Percentiles rank a stretch among this genome's conserved stretches.
phyloP scores from a whole-genome alignment of 2,113 vertebrate genomes.

The Microcebus lehilahytsara region DNA sequence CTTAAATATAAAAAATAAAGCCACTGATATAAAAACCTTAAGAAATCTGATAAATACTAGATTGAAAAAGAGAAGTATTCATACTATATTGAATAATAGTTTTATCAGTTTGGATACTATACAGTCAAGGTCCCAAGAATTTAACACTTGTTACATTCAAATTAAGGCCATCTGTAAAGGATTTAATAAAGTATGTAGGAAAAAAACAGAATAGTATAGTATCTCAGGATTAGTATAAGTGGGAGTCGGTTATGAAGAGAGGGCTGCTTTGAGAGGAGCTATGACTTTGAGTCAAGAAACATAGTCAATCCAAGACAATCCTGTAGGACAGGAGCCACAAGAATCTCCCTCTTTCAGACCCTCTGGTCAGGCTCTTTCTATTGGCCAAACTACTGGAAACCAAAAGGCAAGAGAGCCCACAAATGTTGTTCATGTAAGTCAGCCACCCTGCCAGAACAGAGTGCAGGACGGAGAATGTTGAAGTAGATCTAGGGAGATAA shows the following conservation, averaged over 20 bases:
- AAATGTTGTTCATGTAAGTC: not conserved
- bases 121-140: not conserved
- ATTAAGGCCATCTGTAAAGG: not conserved
- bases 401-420: not conserved
- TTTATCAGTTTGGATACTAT: not conserved
- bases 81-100: not conserved
- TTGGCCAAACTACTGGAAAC: not conserved
- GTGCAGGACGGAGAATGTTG: not conserved
- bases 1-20: not conserved
- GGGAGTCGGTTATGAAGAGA: not conserved
- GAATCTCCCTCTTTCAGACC: not conserved
- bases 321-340: not conserved
- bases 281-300: not conserved
- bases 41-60: not conserved
- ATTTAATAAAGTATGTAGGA: not conserved
- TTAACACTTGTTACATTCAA: not conserved
- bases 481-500: not conserved
- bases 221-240: not conserved
- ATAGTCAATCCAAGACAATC: not conserved
- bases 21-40: not conserved
- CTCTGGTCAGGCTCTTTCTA: not conserved
- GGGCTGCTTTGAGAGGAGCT: not conserved
- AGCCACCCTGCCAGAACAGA: not conserved
- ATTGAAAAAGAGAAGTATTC: not conserved
- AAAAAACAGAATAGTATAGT: not conserved